Evolutionary conservation across 2,113 vertebrate genomes (phyloP).

Genomic region (Eidolon helvum): DNA sequence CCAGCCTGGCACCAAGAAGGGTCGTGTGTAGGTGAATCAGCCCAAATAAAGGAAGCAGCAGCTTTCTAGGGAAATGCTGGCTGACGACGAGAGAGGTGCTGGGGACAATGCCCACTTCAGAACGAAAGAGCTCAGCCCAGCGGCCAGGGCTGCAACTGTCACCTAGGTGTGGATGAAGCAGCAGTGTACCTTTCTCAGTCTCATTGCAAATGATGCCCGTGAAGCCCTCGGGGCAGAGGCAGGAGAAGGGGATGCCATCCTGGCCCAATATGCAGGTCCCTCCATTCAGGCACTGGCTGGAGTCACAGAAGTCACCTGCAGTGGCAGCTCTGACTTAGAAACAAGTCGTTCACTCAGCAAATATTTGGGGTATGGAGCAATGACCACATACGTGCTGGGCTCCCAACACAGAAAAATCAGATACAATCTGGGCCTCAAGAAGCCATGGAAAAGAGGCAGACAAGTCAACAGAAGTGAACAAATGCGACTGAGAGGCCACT

Average conservation of each 20-base stretch:
- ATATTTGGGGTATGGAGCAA: rapidly evolving
- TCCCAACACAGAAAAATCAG: not conserved
- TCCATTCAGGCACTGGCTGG: conserved; percentile 91
- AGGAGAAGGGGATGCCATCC: conserved; percentile 88
- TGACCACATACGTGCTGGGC: rapidly evolving
- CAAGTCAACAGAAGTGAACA: not conserved
- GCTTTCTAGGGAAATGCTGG: not conserved
- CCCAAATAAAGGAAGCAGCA: not conserved
- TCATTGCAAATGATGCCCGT: conserved; percentile 91
- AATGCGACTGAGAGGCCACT: not conserved
- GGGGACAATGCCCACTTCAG: not conserved
- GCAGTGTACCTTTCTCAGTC: conserved; percentile 88
- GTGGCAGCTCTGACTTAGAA: not conserved
- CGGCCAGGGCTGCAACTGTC: not conserved
- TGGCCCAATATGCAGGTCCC: conserved; percentile 91
- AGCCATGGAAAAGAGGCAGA: not conserved
- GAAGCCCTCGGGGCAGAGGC: conserved; percentile 92
- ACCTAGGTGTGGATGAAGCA: rapidly evolving
- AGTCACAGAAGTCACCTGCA: conserved; percentile 91
- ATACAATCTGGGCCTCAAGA: not conserved
- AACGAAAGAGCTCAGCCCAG: not conserved
- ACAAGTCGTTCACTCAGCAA: not conserved
- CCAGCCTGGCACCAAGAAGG: not conserved
- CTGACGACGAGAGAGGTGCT: rapidly evolving
- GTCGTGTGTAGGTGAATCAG: not conserved